Base-by-base conservation (phyloP, 2,113 vertebrate species). In the Arvicanthis niloticus region DNA sequence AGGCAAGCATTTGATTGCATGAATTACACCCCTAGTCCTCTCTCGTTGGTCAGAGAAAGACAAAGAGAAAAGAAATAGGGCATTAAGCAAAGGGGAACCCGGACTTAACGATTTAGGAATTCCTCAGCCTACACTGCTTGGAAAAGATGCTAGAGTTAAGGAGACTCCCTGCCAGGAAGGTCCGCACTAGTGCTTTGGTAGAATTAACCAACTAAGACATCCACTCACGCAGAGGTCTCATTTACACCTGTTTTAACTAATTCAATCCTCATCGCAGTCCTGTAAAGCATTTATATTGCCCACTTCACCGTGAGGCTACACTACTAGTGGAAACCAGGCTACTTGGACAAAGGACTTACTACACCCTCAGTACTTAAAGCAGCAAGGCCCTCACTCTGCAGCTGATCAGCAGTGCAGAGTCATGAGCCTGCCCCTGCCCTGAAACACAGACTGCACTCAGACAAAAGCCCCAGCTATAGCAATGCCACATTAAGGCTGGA, bases 401-500 rank as follows among this genome's bases (percentile, higher is more conserved):
- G 56, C 62, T 91, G 62, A 58, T 29, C 17, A 29, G 8, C 45
- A 37, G 22, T 17, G 56, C 70, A 48, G 86, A 29, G 21, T 65
- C 51, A 16, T 29, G 31, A 72, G 53, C 70, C 42, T 15, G 65
- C 31, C 48, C 67, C 48, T 0, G 12, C 6, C 48, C 70, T 12
- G 34, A 58, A 15, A 53, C 37, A 58, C 37, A 72, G 62, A 11
- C n/a, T 45, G 60, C 85, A 0, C n/a, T 77, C 24, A 7, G 81
- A 13, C 72, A 24, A 19, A 56, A n/a, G 48, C 3, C 10, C 19
- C 0, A 77, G 48, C 1, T 0, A 68, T 37, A 45, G n/a, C 0
- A 0, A 1, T 21, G 19, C 17, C 15, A 15, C 9, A 0, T 22
- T n/a, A 1, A 68, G 8, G 68, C 86, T 19, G 10, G 21, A n/a